Conservation (phyloP, 2,888 invertebrate genomes). For the Morpho helenor region DNA sequence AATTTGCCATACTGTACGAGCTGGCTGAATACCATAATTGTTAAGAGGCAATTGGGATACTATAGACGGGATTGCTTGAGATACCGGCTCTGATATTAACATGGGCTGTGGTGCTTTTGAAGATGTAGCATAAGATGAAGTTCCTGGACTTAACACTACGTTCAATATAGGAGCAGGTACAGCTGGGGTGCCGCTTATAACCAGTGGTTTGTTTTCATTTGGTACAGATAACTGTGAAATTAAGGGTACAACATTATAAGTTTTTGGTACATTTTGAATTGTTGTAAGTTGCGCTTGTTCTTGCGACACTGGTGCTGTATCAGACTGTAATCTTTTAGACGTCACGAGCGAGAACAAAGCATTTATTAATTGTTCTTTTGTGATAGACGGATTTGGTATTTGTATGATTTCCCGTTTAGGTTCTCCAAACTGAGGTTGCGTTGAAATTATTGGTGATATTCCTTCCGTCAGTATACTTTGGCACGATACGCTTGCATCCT, state of each 20-base stretch:
- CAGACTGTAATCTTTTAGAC: slow-evolving; percentile 33
- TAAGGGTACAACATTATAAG: slow-evolving; percentile 5
- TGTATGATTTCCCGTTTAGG: slow-evolving; percentile 10
- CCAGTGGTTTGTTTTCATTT: slow-evolving; percentile 4
- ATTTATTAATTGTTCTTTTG: slow-evolving; percentile 30
- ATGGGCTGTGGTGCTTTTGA: background rate
- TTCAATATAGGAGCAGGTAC: background rate
- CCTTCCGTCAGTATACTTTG: slow-evolving; percentile 25
- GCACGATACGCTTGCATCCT: slow-evolving; percentile 24
- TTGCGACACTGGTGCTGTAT: slow-evolving; percentile 20
- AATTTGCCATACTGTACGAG: slow-evolving; percentile 18
- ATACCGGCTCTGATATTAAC: background rate
- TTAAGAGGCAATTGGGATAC: no score
- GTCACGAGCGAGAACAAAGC: slow-evolving; percentile 31
- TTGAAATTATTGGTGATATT: background rate
- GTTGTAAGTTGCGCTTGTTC: background rate
- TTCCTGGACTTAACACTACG: background rate
- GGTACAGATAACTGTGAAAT: slow-evolving; percentile 5
- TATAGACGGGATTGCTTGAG: background rate
- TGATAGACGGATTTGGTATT: slow-evolving; percentile 14
- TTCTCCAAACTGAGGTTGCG: slow-evolving; percentile 9
- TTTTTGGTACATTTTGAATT: slow-evolving; percentile 7
- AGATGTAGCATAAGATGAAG: background rate
- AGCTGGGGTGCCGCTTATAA: slow-evolving; percentile 1
- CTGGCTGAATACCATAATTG: background rate